phyloP scores from a whole-genome alignment of 35 echinoderm and acorn worm genomes.

The Antedon bifida region DNA sequence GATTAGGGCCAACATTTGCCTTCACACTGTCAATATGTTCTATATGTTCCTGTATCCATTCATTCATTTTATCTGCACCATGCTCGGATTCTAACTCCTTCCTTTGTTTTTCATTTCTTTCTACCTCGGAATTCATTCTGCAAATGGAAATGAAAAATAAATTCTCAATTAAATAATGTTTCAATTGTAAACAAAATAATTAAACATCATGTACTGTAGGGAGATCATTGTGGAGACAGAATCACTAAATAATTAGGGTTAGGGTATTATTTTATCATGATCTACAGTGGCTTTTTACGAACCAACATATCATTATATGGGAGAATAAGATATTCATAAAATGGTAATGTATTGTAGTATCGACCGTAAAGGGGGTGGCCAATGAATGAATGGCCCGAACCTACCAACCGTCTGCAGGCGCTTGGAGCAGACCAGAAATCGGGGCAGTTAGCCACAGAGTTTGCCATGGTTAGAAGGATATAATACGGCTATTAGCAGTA shows the following conservation, averaged over 20 bases:
- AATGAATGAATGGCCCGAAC: too few species aligned
- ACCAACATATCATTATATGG: too few species aligned
- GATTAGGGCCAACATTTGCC: neutral
- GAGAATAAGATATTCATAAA: too few species aligned
- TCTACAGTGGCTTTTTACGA: too few species aligned
- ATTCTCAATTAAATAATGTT: neutral
- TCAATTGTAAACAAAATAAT: neutral
- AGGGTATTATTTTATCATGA: too few species aligned
- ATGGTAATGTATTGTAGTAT: too few species aligned
- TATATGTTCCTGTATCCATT: slow-evolving; percentile 86
- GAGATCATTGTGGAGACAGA: neutral
- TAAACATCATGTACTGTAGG: neutral
- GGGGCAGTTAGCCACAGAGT: too few species aligned
- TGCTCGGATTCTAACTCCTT: slow-evolving; percentile 61
- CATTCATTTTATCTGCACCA: slow-evolving; percentile 50
- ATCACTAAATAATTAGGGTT: neutral
- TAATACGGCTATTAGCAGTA: too few species aligned
- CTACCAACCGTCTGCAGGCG: too few species aligned
- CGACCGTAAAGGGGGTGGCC: too few species aligned
- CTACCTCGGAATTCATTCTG: slow-evolving; percentile 75
- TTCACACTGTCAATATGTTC: neutral
- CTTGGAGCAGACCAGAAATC: too few species aligned
- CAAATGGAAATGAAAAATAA: neutral
- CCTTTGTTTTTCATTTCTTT: slow-evolving; percentile 29
- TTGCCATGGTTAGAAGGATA: too few species aligned